phyloP scores from a whole-genome alignment of 1,140 invertebrate species.

The Periplaneta americana region DNA sequence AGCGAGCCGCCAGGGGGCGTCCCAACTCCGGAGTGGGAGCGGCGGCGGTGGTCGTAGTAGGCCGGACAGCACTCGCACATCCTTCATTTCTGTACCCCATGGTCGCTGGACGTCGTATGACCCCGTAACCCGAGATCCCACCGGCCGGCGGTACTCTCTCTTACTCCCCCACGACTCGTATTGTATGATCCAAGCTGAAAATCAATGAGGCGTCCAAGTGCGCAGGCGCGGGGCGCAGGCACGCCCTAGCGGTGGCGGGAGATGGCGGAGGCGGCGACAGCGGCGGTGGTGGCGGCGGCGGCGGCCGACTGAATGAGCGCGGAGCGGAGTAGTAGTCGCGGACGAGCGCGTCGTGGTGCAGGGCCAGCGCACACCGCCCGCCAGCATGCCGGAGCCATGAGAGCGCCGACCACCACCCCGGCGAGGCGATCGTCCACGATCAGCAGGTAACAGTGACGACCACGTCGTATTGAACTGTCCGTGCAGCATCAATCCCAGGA shows the following conservation, averaged over 20 bases:
- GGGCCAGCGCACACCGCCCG: too few species aligned
- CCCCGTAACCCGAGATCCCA: not conserved
- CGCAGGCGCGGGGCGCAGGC: slow-evolving; percentile 2
- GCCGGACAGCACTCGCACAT: too few species aligned
- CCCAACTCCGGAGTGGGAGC: too few species aligned
- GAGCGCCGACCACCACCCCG: not conserved
- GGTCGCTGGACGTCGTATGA: not conserved
- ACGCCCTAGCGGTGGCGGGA: slow-evolving; percentile 6
- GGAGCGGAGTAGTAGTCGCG: not conserved
- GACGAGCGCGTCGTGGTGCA: too few species aligned
- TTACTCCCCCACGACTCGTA: slow-evolving; percentile 1
- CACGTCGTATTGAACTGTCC: not conserved
- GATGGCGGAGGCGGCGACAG: not conserved
- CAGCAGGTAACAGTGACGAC: not conserved
- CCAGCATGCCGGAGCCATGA: not conserved
- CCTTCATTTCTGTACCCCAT: not conserved
- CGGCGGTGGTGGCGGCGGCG: not conserved
- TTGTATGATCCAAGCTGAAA: slow-evolving; percentile 7
- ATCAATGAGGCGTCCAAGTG: not conserved
- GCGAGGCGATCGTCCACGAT: not conserved
- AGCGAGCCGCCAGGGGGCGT: too few species aligned
- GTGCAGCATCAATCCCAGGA: not conserved
- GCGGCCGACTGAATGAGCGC: not conserved
- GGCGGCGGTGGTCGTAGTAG: too few species aligned
- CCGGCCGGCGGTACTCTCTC: not conserved